Conservation (phyloP, 2,113 vertebrate genomes). For the Pandion haliaetus region DNA sequence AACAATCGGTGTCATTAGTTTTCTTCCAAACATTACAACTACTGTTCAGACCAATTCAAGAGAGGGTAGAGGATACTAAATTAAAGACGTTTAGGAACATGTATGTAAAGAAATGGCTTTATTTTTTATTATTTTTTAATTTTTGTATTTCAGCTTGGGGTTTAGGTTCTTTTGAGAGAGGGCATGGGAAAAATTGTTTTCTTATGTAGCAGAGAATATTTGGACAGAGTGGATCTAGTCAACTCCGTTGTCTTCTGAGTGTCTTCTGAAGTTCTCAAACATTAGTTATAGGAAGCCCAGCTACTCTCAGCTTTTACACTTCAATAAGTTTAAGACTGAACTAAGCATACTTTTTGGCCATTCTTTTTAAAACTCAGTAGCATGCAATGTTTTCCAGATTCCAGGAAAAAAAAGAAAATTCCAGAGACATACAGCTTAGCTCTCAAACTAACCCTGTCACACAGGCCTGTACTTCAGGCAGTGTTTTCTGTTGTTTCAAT, state of each 20-base stretch:
- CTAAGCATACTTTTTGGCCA: not conserved
- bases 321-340: not conserved
- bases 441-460: not conserved
- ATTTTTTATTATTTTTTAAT: not conserved
- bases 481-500: not conserved
- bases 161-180: not conserved
- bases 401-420: not conserved
- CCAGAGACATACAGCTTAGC: not conserved
- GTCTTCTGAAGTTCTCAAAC: not conserved
- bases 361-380: not conserved
- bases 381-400: not conserved
- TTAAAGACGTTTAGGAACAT: too few relatives aligned
- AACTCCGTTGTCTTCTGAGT: not conserved
- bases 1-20: not conserved
- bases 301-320: not conserved
- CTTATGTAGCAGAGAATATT: not conserved
- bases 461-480: not conserved
- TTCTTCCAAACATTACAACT: not conserved
- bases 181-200: not conserved
- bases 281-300: not conserved
- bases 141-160: not conserved
- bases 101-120: not conserved
- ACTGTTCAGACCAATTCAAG: not conserved
- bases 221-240: not conserved
- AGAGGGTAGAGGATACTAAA: not conserved